Conservation (phyloP, 2,888 invertebrate species). For the Terebella lapidaria region DNA sequence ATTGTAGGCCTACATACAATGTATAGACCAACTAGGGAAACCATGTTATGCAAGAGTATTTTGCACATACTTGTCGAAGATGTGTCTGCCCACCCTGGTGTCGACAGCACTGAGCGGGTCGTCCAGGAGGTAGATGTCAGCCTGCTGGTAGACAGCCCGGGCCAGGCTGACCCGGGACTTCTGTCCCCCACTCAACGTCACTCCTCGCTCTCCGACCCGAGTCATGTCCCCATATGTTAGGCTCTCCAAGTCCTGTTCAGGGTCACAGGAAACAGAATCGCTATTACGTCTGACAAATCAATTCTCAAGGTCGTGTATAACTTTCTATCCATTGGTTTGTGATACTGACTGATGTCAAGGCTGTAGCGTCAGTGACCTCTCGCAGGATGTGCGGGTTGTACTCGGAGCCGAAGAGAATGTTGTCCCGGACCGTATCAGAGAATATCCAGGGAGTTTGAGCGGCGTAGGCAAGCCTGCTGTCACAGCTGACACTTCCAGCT, state of each 20-base stretch:
- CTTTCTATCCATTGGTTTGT: too few species aligned
- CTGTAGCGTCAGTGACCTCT: constrained; percentile 7
- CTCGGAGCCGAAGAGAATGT: constrained; percentile 81
- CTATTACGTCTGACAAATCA: too few species aligned
- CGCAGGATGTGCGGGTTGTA: constrained; percentile 55
- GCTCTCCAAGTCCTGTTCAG: constrained; percentile 64
- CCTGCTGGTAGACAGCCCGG: constrained; percentile 70
- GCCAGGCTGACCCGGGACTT: constrained; percentile 73
- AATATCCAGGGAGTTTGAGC: constrained; percentile 77
- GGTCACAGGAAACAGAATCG: too few species aligned
- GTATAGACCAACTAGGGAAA: too few species aligned
- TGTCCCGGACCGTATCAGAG: constrained; percentile 75
- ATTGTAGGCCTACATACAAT: too few species aligned
- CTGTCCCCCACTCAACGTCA: constrained; percentile 80
- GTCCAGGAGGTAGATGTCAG: constrained; percentile 81
- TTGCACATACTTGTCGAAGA: constrained; percentile 71
- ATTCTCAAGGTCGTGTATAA: too few species aligned
- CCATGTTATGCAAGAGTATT: too few species aligned
- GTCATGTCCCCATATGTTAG: constrained; percentile 81
- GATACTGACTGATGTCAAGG: constrained; percentile 12
- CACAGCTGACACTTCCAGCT: constrained; percentile 59
- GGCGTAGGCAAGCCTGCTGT: constrained; percentile 65
- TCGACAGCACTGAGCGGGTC: constrained; percentile 91
- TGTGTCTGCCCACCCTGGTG: constrained; percentile 79
- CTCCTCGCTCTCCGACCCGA: constrained; percentile 79